Evolutionary conservation across 1,140 invertebrate species (phyloP).

Genomic region (Meloidogyne hapla): DNA sequence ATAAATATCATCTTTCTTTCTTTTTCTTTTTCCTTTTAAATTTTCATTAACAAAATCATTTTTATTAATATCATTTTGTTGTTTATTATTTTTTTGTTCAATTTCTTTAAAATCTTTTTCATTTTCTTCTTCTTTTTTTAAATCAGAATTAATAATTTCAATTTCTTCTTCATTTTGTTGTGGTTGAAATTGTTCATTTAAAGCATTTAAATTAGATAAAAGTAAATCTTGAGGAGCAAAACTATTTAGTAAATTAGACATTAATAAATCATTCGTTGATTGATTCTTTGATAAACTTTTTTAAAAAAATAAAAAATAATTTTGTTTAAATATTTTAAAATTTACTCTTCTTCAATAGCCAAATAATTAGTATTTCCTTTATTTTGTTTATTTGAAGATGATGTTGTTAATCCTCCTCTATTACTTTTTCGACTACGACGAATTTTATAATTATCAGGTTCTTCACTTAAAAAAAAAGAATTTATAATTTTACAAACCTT

Average conservation of each 20-base stretch:
- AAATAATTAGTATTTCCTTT: neutral
- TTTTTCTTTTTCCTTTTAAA: neutral
- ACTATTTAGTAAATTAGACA: constrained; percentile 18
- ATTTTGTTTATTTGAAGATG: neutral
- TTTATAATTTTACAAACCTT: no score
- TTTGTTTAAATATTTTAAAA: neutral
- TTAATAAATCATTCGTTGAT: constrained; percentile 19
- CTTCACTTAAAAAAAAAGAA: no score
- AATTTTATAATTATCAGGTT: neutral
- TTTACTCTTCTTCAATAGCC: constrained; percentile 12
- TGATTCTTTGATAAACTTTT: neutral
- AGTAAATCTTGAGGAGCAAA: constrained; percentile 16
- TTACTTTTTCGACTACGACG: neutral
- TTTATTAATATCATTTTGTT: neutral
- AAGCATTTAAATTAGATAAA: neutral
- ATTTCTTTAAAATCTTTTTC: neutral
- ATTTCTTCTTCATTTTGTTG: neutral
- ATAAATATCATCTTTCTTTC: neutral
- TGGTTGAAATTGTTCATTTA: constrained; percentile 15
- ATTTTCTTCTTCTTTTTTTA: neutral
- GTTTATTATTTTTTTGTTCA: neutral
- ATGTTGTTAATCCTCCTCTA: neutral
- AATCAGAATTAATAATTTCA: neutral
- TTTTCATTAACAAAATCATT: neutral
- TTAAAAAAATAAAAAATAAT: no score